Conservation (phyloP, 2,888 invertebrate genomes). For the Notodonta dromedarius region DNA sequence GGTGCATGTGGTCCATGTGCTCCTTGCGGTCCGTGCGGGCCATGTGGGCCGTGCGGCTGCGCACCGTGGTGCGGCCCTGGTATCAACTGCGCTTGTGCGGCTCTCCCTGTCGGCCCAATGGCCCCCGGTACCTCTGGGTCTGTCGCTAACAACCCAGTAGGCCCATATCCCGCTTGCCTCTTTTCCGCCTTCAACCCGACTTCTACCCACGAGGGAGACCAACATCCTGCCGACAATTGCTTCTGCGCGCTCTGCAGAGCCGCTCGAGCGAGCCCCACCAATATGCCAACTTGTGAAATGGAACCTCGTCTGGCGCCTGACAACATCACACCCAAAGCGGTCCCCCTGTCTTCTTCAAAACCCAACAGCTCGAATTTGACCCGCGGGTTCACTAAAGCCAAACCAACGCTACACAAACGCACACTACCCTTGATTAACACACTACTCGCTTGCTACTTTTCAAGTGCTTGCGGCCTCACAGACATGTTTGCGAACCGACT, state of each 20-base stretch:
- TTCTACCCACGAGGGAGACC: constrained; percentile 2
- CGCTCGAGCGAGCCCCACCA: background rate
- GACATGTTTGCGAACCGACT: background rate
- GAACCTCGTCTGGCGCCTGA: background rate
- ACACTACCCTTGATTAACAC: constrained; percentile 18
- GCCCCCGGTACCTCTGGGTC: background rate
- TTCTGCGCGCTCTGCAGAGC: constrained; percentile 12
- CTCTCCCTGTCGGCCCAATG: constrained; percentile 13
- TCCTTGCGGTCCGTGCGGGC: constrained; percentile 17
- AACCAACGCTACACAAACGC: constrained; percentile 16
- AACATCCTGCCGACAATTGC: constrained; percentile 4
- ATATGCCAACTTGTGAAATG: background rate
- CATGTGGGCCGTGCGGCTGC: constrained; percentile 20
- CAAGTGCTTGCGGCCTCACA: constrained; percentile 18
- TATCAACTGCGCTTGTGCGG: constrained; percentile 33
- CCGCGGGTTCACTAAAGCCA: constrained; percentile 28
- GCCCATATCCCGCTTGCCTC: background rate
- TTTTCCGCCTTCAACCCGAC: constrained; percentile 1
- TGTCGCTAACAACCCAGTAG: background rate
- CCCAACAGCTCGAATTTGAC: constrained; percentile 26
- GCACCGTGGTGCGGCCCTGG: constrained; percentile 39
- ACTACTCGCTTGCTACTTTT: constrained; percentile 31
- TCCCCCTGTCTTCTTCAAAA: constrained; percentile 18
- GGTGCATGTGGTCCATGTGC: constrained; percentile 21
- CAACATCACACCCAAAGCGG: constrained; percentile 5